Evolutionary conservation across 1,140 invertebrate genomes (phyloP).

Genomic region (Plectus sambesii): DNA sequence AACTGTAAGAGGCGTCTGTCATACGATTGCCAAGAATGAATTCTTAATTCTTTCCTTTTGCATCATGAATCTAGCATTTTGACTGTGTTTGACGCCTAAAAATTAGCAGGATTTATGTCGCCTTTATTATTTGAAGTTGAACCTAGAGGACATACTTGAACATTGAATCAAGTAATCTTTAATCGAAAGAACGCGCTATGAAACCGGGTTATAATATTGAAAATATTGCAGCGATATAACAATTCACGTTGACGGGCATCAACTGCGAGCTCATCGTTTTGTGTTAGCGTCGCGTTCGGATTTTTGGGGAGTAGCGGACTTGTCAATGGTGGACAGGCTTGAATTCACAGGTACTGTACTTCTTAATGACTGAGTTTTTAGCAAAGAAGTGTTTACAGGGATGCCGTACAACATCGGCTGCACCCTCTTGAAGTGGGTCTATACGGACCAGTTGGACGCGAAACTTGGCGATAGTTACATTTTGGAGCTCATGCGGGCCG

Average conservation of each 20-base stretch:
- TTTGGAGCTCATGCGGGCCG: conserved; percentile 66
- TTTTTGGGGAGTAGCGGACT: conserved; percentile 55
- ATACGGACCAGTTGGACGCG: conserved; percentile 71
- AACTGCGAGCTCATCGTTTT: conserved; percentile 73
- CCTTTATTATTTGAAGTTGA: no score
- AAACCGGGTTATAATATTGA: conserved; percentile 6
- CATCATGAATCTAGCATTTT: no score
- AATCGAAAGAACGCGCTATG: background rate
- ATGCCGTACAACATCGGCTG: conserved; percentile 57
- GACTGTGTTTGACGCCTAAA: no score
- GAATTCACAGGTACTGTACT: conserved; percentile 4
- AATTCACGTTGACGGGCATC: conserved; percentile 56
- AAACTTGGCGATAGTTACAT: conserved; percentile 60
- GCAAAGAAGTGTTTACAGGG: conserved; percentile 52
- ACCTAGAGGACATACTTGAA: no score
- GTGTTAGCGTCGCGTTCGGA: conserved; percentile 71
- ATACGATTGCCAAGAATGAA: no score
- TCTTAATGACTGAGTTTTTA: conserved; percentile 9
- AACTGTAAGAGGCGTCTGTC: no score
- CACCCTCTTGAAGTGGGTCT: conserved; percentile 75
- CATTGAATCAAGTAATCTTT: no score
- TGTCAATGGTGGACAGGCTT: conserved; percentile 56
- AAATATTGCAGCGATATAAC: conserved; percentile 50
- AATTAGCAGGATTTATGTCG: no score
- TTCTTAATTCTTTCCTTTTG: no score